Evolutionary conservation across 2,113 vertebrate species (phyloP).

Genomic region (Procavia capensis): DNA sequence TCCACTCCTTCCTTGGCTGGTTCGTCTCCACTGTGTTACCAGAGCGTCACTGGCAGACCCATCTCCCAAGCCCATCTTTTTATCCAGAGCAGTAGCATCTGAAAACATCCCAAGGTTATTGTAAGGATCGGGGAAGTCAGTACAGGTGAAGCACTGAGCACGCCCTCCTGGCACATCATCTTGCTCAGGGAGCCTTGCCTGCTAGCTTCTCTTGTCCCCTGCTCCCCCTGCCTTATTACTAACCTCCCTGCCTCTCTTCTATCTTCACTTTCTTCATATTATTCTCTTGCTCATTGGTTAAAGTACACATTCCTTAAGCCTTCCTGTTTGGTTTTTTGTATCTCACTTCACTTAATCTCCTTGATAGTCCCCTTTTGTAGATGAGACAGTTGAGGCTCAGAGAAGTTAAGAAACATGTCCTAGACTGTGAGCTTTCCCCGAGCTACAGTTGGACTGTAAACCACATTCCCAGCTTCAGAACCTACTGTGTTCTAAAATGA

Average conservation of each 20-base stretch:
- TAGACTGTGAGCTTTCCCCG: background rate
- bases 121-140: background rate
- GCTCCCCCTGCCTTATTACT: background rate
- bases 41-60: background rate
- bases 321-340: background rate
- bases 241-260: background rate
- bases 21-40: background rate
- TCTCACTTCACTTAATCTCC: background rate
- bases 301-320: background rate
- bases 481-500: background rate
- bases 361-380: background rate
- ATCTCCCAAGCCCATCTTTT: background rate
- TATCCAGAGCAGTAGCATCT: background rate
- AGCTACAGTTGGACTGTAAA: background rate
- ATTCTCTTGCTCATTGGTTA: background rate
- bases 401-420: background rate
- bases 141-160: background rate
- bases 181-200: background rate
- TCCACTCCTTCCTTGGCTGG: background rate
- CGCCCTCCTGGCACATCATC: background rate
- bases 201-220: background rate
- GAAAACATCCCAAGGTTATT: background rate
- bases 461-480: background rate
- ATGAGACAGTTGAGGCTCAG: background rate
- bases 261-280: background rate